These are phyloP conservation scores for Poecilia picta DNA, from an alignment of 2,797 vertebrate species.

Conservation along the genomic window DNA sequence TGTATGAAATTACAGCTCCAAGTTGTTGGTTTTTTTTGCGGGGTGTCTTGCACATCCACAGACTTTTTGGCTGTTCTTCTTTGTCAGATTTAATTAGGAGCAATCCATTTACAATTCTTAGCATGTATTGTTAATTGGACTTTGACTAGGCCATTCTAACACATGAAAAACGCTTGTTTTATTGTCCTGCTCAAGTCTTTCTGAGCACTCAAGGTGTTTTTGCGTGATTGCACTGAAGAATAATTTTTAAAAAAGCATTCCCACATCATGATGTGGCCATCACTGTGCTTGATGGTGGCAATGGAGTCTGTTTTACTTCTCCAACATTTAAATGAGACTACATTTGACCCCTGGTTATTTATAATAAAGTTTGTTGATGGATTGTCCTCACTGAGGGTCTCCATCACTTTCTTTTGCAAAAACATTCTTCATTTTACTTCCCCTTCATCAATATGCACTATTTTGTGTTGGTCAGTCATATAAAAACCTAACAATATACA, in stretches of 20 bases:
- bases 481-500: not conserved
- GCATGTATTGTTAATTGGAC: not conserved
- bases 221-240: not conserved
- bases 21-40: not conserved
- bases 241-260: not conserved
- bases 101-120: not conserved
- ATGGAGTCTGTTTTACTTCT: not conserved
- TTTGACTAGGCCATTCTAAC: not conserved
- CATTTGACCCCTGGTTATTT: too few relatives aligned
- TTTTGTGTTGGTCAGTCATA: not conserved
- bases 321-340: not conserved
- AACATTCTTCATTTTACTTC: not conserved
- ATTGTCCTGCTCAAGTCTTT: not conserved
- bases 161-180: not conserved
- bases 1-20: not conserved
- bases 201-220: not conserved
- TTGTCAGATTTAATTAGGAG: not conserved
- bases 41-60: not conserved
- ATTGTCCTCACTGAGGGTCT: not conserved
- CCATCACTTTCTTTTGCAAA: not conserved
- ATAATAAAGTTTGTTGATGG: too few relatives aligned
- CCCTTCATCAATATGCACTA: not conserved
- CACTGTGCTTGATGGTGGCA: not conserved
- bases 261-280: not conserved
- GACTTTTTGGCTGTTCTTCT: not conserved